phyloP scores from a whole-genome alignment of 64 coral and sea anemone species.

The Anthopleura sola region DNA sequence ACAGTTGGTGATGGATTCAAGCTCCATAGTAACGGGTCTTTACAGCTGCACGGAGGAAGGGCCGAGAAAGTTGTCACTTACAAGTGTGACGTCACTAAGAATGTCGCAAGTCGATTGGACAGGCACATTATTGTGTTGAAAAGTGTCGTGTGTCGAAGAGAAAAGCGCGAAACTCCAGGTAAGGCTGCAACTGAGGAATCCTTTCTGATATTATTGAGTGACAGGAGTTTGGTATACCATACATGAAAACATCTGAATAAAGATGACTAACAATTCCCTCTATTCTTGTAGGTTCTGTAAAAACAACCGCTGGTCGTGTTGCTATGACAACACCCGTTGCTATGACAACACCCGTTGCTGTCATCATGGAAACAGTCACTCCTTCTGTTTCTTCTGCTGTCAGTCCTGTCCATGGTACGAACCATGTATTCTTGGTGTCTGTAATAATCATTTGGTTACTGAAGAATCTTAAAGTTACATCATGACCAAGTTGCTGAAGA shows the following conservation, averaged over 20 bases:
- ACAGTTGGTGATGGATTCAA: slow-evolving; percentile 6
- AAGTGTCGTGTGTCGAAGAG: not conserved
- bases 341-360: not conserved
- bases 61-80: not conserved
- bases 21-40: not conserved
- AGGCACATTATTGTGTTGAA: not conserved
- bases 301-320: slow-evolving; percentile 4
- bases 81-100: slow-evolving; percentile 9
- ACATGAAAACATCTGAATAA: too few species aligned
- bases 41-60: not conserved
- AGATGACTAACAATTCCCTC: not conserved
- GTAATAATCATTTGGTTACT: not conserved
- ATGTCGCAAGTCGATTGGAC: not conserved
- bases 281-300: not conserved
- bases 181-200: not conserved
- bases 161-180: not conserved
- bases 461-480: too few species aligned
- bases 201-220: too few species aligned
- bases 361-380: not conserved
- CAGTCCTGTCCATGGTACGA: not conserved
- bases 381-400: not conserved
- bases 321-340: not conserved
- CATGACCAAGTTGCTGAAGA: too few species aligned
- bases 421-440: not conserved
- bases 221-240: too few species aligned